phyloP scores from a whole-genome alignment of 2,113 vertebrate species.

The Isurus oxyrinchus region DNA sequence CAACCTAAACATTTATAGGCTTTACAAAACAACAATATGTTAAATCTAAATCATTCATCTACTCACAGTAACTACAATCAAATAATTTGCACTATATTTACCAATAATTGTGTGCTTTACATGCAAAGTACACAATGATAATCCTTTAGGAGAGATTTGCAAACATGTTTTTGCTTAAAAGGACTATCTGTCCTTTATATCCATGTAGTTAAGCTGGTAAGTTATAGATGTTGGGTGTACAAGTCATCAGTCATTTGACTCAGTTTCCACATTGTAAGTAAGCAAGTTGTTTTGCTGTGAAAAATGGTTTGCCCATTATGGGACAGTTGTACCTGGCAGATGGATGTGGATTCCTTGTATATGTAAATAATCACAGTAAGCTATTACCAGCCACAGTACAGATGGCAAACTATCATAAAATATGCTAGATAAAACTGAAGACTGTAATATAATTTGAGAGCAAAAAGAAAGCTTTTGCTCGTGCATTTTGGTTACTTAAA shows the following conservation, averaged over 20 bases:
- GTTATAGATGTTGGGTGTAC: conserved; percentile 55
- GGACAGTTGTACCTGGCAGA: conserved; percentile 65
- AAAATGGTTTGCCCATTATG: conserved; percentile 72
- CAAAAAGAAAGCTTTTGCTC: background rate
- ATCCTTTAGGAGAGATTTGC: conserved; percentile 17
- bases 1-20: background rate
- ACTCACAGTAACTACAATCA: background rate
- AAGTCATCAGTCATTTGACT: conserved; percentile 60
- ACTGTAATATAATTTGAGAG: conserved; percentile 54
- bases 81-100: background rate
- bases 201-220: conserved; percentile 5
- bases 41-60: conserved; percentile 11
- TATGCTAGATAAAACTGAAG: conserved; percentile 66
- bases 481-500: background rate
- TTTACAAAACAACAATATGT: conserved; percentile 6
- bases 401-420: conserved; percentile 75
- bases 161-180: conserved; percentile 17
- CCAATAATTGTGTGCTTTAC: background rate
- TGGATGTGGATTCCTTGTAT: conserved; percentile 67
- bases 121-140: conserved; percentile 34
- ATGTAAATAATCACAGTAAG: conserved; percentile 63
- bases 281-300: conserved; percentile 65
- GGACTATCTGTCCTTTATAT: background rate
- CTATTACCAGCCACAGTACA: conserved; percentile 70
- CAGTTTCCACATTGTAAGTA: conserved; percentile 65